Evolutionary conservation across 2,113 vertebrate genomes (phyloP).

Genomic region (Calidris pygmaea): DNA sequence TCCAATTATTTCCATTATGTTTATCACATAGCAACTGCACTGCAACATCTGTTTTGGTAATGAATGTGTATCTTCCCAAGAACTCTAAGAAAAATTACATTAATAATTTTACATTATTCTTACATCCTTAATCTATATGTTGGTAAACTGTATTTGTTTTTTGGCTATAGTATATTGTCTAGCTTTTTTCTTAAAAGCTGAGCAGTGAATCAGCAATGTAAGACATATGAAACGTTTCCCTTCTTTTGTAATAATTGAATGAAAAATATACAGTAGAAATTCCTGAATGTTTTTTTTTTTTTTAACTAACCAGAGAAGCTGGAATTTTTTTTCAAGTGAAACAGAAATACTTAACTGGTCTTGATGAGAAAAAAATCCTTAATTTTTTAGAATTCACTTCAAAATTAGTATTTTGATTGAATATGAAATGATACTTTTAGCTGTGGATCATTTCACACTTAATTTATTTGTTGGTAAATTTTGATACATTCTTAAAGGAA

Average conservation of each 20-base stretch:
- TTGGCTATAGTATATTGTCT: not conserved
- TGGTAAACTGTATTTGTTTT: not conserved
- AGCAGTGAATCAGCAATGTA: not conserved
- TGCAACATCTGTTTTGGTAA: not conserved
- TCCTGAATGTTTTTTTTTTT: not conserved
- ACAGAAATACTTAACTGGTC: not conserved
- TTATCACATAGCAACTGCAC: not conserved
- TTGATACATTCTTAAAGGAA: not conserved
- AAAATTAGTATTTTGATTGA: not conserved
- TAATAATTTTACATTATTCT: not conserved
- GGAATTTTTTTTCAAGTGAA: not conserved
- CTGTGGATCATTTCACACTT: not conserved
- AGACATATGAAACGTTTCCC: not conserved
- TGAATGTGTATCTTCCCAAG: not conserved
- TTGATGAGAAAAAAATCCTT: not conserved
- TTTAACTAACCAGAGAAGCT: not conserved
- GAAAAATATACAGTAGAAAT: not conserved
- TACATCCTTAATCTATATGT: not conserved
- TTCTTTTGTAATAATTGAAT: not conserved
- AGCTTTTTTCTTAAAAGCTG: not conserved
- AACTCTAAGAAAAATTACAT: not conserved
- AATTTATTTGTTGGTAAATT: not conserved
- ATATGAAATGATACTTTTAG: not conserved
- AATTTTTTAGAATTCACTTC: not conserved
- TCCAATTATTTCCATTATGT: not conserved